phyloP scores from a whole-genome alignment of 2,113 vertebrate species.

The Zonotrichia leucophrys region DNA sequence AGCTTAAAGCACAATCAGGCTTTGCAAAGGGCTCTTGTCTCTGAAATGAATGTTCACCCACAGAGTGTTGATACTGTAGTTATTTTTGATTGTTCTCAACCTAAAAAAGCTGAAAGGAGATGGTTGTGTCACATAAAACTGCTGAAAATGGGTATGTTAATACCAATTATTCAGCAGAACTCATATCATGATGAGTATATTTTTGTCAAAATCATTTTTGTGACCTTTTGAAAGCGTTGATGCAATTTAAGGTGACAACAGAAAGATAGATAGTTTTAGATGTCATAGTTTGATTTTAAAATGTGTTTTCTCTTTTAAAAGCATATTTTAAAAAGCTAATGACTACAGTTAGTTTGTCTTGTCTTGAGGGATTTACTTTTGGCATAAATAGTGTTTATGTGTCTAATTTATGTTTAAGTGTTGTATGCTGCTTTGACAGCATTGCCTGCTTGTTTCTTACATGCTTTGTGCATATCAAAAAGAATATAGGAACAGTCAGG shows the following conservation, averaged over 20 bases:
- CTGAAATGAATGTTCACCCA: accelerated
- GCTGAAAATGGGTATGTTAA: neutral
- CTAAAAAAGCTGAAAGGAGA: neutral
- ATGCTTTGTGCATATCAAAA: neutral
- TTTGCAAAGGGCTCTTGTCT: neutral
- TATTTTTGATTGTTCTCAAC: neutral
- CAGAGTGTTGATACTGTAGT: neutral
- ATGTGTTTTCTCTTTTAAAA: neutral
- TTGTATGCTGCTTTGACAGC: neutral
- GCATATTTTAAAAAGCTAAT: neutral
- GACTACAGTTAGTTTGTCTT: neutral
- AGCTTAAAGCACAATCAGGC: neutral
- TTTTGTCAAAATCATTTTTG: neutral
- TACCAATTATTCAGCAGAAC: neutral
- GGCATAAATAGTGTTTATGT: neutral
- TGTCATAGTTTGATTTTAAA: neutral
- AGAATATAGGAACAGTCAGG: neutral
- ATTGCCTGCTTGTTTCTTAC: neutral
- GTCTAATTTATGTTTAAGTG: neutral
- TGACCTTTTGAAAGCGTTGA: neutral
- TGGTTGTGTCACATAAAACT: neutral
- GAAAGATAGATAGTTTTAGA: neutral
- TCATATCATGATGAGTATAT: neutral
- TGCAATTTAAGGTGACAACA: neutral
- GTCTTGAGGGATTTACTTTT: neutral